Percentiles rank a stretch among this genome's conserved stretches.
phyloP scores from a whole-genome alignment of 2,797 vertebrate genomes.

The Agapornis canus region DNA sequence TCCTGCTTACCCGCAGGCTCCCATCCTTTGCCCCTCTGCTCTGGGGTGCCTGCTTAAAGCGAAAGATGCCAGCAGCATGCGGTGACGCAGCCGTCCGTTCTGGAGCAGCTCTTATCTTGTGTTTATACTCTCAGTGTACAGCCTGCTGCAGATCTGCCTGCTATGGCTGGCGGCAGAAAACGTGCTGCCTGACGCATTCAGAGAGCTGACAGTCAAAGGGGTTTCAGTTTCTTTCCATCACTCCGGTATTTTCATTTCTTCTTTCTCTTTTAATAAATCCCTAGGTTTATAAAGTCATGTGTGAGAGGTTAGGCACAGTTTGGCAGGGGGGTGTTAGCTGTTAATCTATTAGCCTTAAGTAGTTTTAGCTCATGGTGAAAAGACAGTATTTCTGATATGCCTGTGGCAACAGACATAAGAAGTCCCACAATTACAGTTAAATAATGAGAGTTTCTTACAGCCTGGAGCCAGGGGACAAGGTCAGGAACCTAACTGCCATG shows the following conservation, averaged over 20 bases:
- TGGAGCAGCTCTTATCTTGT: neutral
- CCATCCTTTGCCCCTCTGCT: neutral
- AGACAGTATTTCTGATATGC: neutral
- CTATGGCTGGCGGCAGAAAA: neutral
- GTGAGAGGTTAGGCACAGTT: neutral
- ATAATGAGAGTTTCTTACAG: neutral
- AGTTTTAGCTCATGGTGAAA: neutral
- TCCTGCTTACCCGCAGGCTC: fast-evolving
- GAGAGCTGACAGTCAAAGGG: neutral
- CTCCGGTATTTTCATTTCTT: neutral
- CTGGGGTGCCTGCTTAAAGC: neutral
- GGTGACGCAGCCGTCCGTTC: fast-evolving
- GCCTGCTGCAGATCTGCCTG: neutral
- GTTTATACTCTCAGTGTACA: neutral
- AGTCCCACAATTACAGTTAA: neutral
- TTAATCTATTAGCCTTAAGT: neutral
- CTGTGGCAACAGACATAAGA: neutral
- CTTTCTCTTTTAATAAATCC: neutral
- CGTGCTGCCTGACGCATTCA: fast-evolving
- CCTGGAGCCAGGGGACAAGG: neutral
- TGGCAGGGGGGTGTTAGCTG: neutral
- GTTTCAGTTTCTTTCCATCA: neutral
- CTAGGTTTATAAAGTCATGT: neutral
- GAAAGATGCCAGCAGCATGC: neutral
- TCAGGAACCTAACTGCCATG: neutral